phyloP scores from a whole-genome alignment of 2,113 vertebrate genomes.

The Microtus ochrogaster region DNA sequence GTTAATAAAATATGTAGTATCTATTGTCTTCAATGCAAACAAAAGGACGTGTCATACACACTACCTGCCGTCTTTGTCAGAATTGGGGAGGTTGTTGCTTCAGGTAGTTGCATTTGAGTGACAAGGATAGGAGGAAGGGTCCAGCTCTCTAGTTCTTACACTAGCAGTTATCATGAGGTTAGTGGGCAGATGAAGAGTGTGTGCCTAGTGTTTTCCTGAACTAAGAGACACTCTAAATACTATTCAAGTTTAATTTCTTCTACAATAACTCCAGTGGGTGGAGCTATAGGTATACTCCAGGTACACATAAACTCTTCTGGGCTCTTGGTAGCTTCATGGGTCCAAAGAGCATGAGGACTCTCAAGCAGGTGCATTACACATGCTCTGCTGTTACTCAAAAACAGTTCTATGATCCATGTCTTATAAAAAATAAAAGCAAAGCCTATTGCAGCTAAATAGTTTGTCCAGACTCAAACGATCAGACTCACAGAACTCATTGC shows the following conservation, averaged over 20 bases:
- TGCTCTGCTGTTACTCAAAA: neutral
- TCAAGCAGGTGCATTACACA: neutral
- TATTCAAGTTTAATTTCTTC: neutral
- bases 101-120: neutral
- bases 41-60: neutral
- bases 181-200: neutral
- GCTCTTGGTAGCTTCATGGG: neutral
- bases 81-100: neutral
- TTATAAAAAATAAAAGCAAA: slow-evolving; percentile 32
- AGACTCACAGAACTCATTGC: neutral
- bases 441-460: neutral
- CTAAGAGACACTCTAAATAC: neutral
- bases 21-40: too few relatives aligned
- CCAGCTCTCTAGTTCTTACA: neutral
- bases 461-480: neutral
- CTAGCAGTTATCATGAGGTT: neutral
- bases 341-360: neutral
- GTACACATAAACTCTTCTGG: neutral
- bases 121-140: neutral
- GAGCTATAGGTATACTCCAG: neutral
- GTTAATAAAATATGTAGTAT: too few relatives aligned
- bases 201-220: neutral
- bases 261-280: neutral
- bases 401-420: neutral
- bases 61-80: neutral